phyloP scores from a whole-genome alignment of 1,140 invertebrate genomes.

The Eupeodes corollae region DNA sequence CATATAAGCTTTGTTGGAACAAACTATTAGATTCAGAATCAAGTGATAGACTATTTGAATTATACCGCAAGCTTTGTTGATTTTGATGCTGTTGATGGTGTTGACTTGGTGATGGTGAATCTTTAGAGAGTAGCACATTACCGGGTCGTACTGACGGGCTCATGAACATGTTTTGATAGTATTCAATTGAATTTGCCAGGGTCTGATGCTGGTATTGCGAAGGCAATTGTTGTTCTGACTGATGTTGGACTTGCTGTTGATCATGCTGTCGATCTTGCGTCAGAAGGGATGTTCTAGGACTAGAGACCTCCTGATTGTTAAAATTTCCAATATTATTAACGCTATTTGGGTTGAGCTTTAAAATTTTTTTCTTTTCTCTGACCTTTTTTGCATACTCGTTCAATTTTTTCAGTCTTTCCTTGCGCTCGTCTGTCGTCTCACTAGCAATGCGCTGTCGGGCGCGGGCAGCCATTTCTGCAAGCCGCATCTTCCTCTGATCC shows the following conservation, averaged over 20 bases:
- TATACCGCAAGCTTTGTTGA: constrained; percentile 5
- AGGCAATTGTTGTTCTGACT: constrained; percentile 17
- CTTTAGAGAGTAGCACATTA: constrained; percentile 20
- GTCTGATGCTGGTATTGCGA: constrained; percentile 13
- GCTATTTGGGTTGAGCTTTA: constrained; percentile 19
- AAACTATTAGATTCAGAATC: constrained; percentile 26
- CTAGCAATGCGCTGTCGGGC: constrained; percentile 41
- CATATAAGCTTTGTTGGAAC: constrained; percentile 30
- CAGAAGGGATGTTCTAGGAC: background rate
- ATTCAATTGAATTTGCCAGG: constrained; percentile 10
- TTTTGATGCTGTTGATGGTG: constrained; percentile 17
- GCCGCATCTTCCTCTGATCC: constrained; percentile 40
- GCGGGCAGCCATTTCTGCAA: constrained; percentile 43
- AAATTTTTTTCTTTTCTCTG: constrained; percentile 35
- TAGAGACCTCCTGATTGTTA: constrained; percentile 30
- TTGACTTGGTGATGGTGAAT: constrained; percentile 14
- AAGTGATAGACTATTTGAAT: background rate
- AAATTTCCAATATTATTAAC: constrained; percentile 28
- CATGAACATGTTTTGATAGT: constrained; percentile 35
- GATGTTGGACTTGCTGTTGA: constrained; percentile 10
- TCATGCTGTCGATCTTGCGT: constrained; percentile 7
- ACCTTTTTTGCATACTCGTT: constrained; percentile 38
- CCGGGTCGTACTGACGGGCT: constrained; percentile 17
- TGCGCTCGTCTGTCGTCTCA: constrained; percentile 42
- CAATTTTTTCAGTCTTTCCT: constrained; percentile 35